phyloP scores from a whole-genome alignment of 1,140 invertebrate genomes.

The Odontomachus brunneus region DNA sequence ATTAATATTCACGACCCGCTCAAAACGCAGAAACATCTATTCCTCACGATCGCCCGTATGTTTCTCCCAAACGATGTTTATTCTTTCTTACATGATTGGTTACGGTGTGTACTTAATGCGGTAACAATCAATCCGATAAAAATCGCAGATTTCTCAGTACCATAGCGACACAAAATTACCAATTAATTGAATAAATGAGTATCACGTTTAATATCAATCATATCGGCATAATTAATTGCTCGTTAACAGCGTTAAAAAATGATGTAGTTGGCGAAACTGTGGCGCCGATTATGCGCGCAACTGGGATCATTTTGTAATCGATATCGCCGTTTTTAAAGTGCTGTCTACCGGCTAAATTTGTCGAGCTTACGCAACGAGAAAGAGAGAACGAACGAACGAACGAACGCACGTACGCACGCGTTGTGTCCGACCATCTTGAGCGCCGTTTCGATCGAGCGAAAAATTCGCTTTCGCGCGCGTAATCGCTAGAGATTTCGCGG shows the following conservation, averaged over 20 bases:
- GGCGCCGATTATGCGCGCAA: conserved; percentile 23
- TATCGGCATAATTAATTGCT: too few species aligned
- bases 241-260: conserved; percentile 40
- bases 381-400: conserved; percentile 64
- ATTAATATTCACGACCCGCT: too few species aligned
- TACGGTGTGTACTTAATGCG: too few species aligned
- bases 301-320: conserved; percentile 82
- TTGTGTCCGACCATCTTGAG: conserved; percentile 65
- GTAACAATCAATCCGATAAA: too few species aligned
- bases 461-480: too few species aligned
- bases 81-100: too few species aligned
- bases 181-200: conserved; percentile 1
- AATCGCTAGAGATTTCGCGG: too few species aligned
- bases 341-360: conserved; percentile 83
- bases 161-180: background rate
- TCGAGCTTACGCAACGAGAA: conserved; percentile 76
- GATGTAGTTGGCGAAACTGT: conserved; percentile 36
- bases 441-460: conserved; percentile 43
- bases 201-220: background rate
- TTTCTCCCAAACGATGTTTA: too few species aligned
- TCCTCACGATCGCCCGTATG: too few species aligned
- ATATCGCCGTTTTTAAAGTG: conserved; percentile 82
- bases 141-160: too few species aligned
- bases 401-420: conserved; percentile 29
- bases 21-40: too few species aligned